These are phyloP conservation scores for Rhabdomys pumilio DNA, from an alignment of 2,797 vertebrate species.

Conservation along the genomic window DNA sequence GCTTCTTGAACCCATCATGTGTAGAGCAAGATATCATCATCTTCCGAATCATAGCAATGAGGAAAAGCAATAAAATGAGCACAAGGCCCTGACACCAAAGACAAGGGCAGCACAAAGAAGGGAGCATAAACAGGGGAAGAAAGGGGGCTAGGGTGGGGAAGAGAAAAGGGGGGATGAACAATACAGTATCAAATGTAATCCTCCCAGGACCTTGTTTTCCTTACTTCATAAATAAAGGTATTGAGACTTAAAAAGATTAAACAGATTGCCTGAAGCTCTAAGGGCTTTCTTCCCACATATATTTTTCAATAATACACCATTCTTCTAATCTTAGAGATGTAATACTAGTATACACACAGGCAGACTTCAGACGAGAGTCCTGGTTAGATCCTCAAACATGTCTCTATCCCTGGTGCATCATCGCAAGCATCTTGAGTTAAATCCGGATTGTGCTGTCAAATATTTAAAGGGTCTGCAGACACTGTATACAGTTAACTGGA, in stretches of 20 bases:
- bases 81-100: not conserved
- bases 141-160: accelerated
- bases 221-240: conserved; percentile 16
- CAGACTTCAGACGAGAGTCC: not conserved
- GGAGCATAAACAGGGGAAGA: accelerated
- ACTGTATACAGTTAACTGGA: not conserved
- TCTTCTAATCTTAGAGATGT: conserved; percentile 14
- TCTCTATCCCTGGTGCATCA: not conserved
- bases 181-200: not conserved
- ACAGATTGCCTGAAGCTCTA: conserved; percentile 24
- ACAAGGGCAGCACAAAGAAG: not conserved
- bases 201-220: not conserved
- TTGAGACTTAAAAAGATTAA: conserved; percentile 18
- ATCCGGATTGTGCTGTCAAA: not conserved
- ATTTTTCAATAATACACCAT: conserved; percentile 6
- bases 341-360: not conserved
- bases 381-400: not conserved
- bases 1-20: conserved; percentile 5
- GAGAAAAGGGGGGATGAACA: not conserved
- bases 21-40: conserved; percentile 18
- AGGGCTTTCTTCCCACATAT: not conserved
- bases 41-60: not conserved
- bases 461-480: conserved; percentile 23
- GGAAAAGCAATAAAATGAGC: not conserved
- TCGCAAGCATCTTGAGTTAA: conserved; percentile 22